Conservation (phyloP, 2,888 invertebrate species). For the Polymixis flavicincta region DNA sequence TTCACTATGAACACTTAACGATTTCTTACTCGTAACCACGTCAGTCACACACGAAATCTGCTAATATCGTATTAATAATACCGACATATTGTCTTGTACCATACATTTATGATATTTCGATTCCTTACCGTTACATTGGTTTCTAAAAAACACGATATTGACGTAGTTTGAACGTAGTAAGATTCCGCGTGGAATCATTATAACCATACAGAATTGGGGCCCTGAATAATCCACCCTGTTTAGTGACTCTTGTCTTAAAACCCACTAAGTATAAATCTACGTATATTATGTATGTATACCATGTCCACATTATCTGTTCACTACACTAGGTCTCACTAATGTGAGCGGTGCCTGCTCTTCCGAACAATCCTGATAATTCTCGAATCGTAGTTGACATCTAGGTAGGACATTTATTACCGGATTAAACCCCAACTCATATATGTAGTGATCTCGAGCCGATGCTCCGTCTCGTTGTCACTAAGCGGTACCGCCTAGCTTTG, state of each 20-base stretch:
- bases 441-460: background rate
- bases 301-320: constrained; percentile 17
- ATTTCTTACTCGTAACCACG: too few relatives aligned
- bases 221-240: too few relatives aligned
- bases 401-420: constrained; percentile 19
- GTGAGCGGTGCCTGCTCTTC: constrained; percentile 17
- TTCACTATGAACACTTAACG: too few relatives aligned
- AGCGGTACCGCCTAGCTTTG: background rate
- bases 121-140: too few relatives aligned
- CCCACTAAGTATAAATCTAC: background rate
- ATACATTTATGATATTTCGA: too few relatives aligned
- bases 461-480: background rate
- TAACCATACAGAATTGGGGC: too few relatives aligned
- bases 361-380: constrained; percentile 37
- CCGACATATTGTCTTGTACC: too few relatives aligned
- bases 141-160: too few relatives aligned
- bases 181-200: too few relatives aligned
- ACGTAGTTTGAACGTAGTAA: too few relatives aligned
- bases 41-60: too few relatives aligned
- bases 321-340: constrained; percentile 1
- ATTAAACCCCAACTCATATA: background rate
- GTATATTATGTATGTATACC: background rate
- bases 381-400: constrained; percentile 9
- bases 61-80: too few relatives aligned
- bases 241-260: background rate